Conservation (phyloP, 2,113 vertebrate species). For the Antechinus flavipes region DNA sequence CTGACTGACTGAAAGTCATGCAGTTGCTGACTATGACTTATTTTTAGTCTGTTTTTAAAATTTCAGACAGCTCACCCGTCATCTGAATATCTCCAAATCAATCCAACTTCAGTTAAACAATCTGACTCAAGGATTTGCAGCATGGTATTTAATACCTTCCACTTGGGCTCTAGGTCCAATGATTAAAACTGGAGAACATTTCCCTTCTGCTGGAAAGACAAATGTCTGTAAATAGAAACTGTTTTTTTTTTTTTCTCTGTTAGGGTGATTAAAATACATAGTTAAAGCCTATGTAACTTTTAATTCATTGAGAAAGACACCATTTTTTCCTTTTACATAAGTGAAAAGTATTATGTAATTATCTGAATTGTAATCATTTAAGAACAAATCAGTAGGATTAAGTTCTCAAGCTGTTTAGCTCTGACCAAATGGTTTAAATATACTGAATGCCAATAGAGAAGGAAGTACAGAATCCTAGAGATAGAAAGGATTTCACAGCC, state of each 20-base stretch:
- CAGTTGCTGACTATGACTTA: neutral
- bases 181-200: conserved; percentile 21
- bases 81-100: neutral
- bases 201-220: conserved; percentile 27
- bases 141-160: neutral
- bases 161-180: neutral
- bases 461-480: conserved; percentile 3
- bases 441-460: neutral
- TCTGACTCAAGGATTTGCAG: neutral
- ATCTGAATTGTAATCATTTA: conserved; percentile 6
- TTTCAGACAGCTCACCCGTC: neutral
- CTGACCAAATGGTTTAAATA: neutral
- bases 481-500: neutral
- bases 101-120: neutral
- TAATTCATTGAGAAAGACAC: conserved; percentile 32
- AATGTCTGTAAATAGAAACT: conserved; percentile 39
- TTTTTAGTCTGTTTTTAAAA: neutral
- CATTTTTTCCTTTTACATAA: conserved; percentile 31
- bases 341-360: conserved; percentile 38
- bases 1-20: neutral
- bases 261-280: conserved; percentile 44
- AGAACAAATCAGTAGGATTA: conserved; percentile 6
- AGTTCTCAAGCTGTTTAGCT: neutral
- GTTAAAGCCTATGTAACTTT: conserved; percentile 52
- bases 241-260: neutral